A percentile compares a stretch with the other conserved stretches of the same genome.
These are phyloP conservation scores for Drosophila formosana DNA, from an alignment of 2,888 invertebrate genomes.

Conservation along the genomic window DNA sequence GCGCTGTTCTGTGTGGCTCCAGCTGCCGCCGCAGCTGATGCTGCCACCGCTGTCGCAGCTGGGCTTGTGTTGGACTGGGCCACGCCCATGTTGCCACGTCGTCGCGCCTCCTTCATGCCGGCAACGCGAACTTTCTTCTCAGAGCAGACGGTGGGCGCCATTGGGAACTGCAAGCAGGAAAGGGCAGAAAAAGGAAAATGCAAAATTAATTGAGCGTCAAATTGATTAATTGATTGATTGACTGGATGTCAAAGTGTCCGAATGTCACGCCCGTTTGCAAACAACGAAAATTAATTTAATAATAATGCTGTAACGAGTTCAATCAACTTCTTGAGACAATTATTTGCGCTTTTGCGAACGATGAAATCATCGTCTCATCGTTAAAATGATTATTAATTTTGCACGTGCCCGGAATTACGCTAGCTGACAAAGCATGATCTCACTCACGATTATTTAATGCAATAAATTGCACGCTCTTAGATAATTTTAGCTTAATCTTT, in stretches of 20 bases:
- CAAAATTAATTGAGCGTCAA: constrained; percentile 59
- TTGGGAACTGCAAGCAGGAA: constrained; percentile 49
- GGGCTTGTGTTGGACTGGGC: constrained; percentile 13
- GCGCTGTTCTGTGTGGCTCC: constrained; percentile 36
- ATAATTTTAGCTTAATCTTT: background rate
- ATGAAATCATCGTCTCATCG: constrained; percentile 16
- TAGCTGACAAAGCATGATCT: constrained; percentile 10
- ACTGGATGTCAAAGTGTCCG: constrained; percentile 34
- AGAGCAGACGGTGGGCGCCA: constrained; percentile 84
- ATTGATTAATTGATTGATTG: constrained; percentile 66
- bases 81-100: constrained; percentile 50
- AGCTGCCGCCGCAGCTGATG: constrained; percentile 14
- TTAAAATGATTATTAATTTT: constrained; percentile 6
- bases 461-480: background rate
- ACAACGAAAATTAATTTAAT: constrained; percentile 17
- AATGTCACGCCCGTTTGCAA: constrained; percentile 33
- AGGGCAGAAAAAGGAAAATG: constrained; percentile 20
- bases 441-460: background rate
- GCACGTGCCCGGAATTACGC: constrained; percentile 24
- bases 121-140: constrained; percentile 80
- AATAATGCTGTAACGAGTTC: constrained; percentile 41
- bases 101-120: constrained; percentile 50
- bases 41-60: constrained; percentile 4
- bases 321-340: constrained; percentile 39
- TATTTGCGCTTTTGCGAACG: constrained; percentile 2